Base-by-base conservation (phyloP, 2,888 invertebrate genomes). In the Agrochola lota region DNA sequence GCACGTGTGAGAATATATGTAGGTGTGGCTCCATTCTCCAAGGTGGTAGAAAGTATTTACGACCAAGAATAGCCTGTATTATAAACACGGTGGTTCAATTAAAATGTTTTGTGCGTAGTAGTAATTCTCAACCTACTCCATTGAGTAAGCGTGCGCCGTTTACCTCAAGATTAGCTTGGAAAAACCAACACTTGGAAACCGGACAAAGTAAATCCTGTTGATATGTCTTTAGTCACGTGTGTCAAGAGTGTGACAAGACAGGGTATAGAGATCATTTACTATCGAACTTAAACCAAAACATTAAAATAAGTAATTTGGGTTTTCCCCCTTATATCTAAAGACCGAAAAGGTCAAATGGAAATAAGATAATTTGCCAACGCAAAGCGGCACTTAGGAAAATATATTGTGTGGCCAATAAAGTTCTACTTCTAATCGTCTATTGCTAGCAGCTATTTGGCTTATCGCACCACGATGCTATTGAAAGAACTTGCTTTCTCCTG, bases 101-200 rank as follows among this genome's bases (percentile, higher is more conserved):
- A 81, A 77, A 78, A 81, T 72, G 59, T 85, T 72, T 78, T 81
- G 43, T 67, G 69, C 78, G 75, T 81, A 85, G 77, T 71, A 71
- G 68, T 62, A 67, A 35, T 60, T 75, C 72, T 72, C 71, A 71
- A 46, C 71, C 59, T 81, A 72, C 73, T n/a, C 60, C 71, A 67
- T 80, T 72, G 77, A 84, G 79, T 88, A 80, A 85, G 77, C 77
- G 49, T 74, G 71, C 70, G 80, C n/a, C 35, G 62, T 86, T 87
- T 85, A 78, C 86, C 80, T 81, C 72, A 81, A 87, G 80, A 74
- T 80, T 76, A 71, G 83, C 79, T 87, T 81, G 91, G 91, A 86
- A 91, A 91, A 90, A 85, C 91, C 91, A 82, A 30, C 83, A 81
- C 77, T 80, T 85, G 79, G 77, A 82, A 84, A 83, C 78, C 88